Conservation (phyloP, 2,113 vertebrate species). For the Chascanopsetta lugubris region DNA sequence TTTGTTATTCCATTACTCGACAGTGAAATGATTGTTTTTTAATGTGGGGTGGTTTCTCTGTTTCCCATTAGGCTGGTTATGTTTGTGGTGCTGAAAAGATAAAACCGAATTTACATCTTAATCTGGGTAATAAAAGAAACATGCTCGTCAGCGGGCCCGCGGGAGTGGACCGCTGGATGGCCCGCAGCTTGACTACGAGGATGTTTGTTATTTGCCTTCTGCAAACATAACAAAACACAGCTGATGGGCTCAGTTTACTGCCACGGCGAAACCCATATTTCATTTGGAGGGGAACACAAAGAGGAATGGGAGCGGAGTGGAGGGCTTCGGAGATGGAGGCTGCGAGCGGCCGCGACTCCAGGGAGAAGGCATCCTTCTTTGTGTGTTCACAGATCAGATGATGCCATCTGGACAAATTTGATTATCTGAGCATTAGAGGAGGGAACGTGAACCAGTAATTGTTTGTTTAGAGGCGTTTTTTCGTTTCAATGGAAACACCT, state of each 20-base stretch:
- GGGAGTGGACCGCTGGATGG: conserved; percentile 43
- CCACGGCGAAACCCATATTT: conserved; percentile 56
- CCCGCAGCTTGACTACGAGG: conserved; percentile 43
- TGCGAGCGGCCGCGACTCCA: conserved; percentile 18
- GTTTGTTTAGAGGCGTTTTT: conserved; percentile 63
- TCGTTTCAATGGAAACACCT: conserved; percentile 47
- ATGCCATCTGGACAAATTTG: conserved; percentile 66
- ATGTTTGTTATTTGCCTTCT: conserved; percentile 67
- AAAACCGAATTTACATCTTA: conserved; percentile 54
- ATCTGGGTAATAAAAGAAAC: conserved; percentile 62
- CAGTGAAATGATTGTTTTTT: conserved; percentile 27
- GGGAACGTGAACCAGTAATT: conserved; percentile 41
- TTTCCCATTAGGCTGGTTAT: conserved; percentile 60
- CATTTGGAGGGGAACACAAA: conserved; percentile 62
- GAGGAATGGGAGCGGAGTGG: conserved; percentile 20
- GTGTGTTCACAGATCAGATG: conserved; percentile 58
- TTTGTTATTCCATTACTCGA: conserved; percentile 38
- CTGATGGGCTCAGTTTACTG: conserved; percentile 66
- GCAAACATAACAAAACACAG: conserved; percentile 69
- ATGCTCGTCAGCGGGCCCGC: conserved; percentile 39
- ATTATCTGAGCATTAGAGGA: conserved; percentile 49
- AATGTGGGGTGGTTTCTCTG: conserved; percentile 36
- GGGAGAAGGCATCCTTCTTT: conserved; percentile 49
- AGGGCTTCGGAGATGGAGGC: conserved; percentile 25
- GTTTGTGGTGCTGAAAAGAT: conserved; percentile 64